Evolutionary conservation across 2,888 invertebrate genomes (phyloP).

Genomic region (Trisateles emortualis): DNA sequence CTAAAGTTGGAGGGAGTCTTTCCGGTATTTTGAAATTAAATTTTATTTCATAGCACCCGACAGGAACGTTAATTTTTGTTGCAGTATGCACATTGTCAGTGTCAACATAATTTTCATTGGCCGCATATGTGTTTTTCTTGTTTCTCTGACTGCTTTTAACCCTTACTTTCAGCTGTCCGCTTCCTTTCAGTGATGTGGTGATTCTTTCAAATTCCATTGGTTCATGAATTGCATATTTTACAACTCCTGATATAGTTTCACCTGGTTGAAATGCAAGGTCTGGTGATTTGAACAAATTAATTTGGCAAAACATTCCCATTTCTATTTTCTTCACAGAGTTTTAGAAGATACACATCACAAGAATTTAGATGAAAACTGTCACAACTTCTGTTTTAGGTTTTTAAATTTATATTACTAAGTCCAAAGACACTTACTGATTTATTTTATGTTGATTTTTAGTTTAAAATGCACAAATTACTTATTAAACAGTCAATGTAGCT

Average conservation of each 20-base stretch:
- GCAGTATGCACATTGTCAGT: constrained; percentile 33
- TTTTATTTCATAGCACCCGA: constrained; percentile 47
- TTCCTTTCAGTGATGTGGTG: constrained; percentile 51
- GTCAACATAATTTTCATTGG: constrained; percentile 43
- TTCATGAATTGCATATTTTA: constrained; percentile 55
- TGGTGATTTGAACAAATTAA: constrained; percentile 48
- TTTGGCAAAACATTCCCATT: constrained; percentile 60
- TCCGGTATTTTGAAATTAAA: constrained; percentile 53
- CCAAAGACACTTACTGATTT: not conserved
- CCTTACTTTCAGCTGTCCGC: constrained; percentile 26
- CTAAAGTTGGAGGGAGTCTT: constrained; percentile 48
- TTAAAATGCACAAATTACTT: not conserved
- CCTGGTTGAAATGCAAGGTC: constrained; percentile 53
- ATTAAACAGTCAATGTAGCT: no score
- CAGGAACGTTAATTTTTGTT: constrained; percentile 26
- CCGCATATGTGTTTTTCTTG: constrained; percentile 13
- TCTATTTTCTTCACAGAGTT: constrained; percentile 1
- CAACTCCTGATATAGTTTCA: constrained; percentile 49
- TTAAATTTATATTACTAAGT: no score
- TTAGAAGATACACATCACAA: not conserved
- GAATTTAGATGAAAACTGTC: no score
- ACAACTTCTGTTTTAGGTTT: no score
- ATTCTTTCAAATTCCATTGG: constrained; percentile 50
- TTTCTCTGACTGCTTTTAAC: constrained; percentile 13
- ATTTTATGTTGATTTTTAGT: not conserved